These are phyloP conservation scores for Apistogramma diplotaenia DNA, from an alignment of 2,113 vertebrate species.

Conservation along the genomic window DNA sequence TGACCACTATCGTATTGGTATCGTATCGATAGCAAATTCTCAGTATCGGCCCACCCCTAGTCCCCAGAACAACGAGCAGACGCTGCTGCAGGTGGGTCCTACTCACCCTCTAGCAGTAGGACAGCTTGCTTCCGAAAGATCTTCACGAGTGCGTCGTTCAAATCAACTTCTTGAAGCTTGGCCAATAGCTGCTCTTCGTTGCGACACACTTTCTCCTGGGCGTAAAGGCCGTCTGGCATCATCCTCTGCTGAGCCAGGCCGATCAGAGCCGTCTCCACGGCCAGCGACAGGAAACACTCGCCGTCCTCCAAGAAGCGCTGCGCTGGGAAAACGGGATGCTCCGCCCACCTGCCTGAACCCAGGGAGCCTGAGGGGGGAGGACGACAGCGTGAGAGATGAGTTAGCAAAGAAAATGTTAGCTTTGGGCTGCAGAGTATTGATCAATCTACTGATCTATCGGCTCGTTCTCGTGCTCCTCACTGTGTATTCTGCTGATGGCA, in stretches of 20 bases:
- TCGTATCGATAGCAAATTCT: too few relatives aligned
- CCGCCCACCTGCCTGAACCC: conserved; percentile 81
- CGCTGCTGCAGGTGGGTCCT: not conserved
- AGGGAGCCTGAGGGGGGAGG: conserved; percentile 70
- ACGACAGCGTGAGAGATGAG: not conserved
- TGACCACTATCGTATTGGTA: too few relatives aligned
- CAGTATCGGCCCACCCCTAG: too few relatives aligned
- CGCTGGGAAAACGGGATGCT: conserved; percentile 79
- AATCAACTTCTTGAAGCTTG: conserved; percentile 89
- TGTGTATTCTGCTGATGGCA: conserved; percentile 39
- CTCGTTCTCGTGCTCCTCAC: conserved; percentile 7
- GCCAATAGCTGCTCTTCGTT: conserved; percentile 94
- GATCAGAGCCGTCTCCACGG: conserved; percentile 90
- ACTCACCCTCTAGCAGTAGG: conserved; percentile 92
- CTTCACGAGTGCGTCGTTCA: conserved; percentile 89
- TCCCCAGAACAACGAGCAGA: too few relatives aligned
- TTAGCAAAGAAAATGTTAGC: conserved; percentile 9
- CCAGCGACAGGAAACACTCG: conserved; percentile 87
- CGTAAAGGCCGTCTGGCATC: conserved; percentile 96
- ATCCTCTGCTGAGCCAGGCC: conserved; percentile 93
- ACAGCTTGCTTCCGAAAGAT: conserved; percentile 94
- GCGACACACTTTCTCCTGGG: conserved; percentile 95
- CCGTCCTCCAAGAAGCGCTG: conserved; percentile 90
- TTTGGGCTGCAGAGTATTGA: conserved; percentile 42
- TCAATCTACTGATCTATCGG: conserved; percentile 57